Evolutionary conservation across 2,888 invertebrate species (phyloP).

Genomic region (Erannis defoliaria): DNA sequence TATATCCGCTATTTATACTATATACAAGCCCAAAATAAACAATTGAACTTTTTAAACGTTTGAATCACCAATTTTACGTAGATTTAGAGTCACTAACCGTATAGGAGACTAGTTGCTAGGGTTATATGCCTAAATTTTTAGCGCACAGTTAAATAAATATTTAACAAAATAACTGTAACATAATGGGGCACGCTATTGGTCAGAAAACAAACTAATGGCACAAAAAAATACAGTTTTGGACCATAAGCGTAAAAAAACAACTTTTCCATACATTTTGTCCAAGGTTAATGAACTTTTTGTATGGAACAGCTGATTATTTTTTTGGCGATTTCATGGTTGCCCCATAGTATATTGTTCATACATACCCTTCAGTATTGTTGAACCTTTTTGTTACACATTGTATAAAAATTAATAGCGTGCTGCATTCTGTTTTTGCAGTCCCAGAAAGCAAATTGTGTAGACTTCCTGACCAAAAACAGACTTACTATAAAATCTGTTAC

Average conservation of each 20-base stretch:
- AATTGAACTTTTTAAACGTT: slow-evolving; percentile 29
- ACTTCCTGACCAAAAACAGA: not conserved
- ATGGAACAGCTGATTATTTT: too few species aligned
- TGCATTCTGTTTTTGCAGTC: not conserved
- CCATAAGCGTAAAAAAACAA: too few species aligned
- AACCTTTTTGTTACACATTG: not conserved
- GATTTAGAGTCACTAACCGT: slow-evolving; percentile 49
- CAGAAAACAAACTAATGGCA: too few species aligned
- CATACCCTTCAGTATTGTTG: not conserved
- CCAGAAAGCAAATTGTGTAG: not conserved
- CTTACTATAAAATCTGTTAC: not conserved
- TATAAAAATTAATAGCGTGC: not conserved
- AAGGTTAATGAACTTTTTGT: too few species aligned
- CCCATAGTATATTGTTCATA: too few species aligned
- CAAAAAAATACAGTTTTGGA: too few species aligned
- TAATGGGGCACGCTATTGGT: slow-evolving; percentile 1
- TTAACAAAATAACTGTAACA: not conserved
- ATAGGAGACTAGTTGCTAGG: slow-evolving; percentile 54
- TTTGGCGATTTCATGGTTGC: too few species aligned
- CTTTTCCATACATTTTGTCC: too few species aligned
- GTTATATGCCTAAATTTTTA: slow-evolving; percentile 51
- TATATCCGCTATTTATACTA: slow-evolving; percentile 39
- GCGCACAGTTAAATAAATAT: slow-evolving; percentile 57
- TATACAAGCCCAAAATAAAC: slow-evolving; percentile 37
- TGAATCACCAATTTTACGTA: slow-evolving; percentile 49